A percentile compares a stretch with the other conserved stretches of the same genome.
These are phyloP conservation scores for Reinhardtius hippoglossoides DNA, from an alignment of 2,113 vertebrate genomes.

Conservation along the genomic window DNA sequence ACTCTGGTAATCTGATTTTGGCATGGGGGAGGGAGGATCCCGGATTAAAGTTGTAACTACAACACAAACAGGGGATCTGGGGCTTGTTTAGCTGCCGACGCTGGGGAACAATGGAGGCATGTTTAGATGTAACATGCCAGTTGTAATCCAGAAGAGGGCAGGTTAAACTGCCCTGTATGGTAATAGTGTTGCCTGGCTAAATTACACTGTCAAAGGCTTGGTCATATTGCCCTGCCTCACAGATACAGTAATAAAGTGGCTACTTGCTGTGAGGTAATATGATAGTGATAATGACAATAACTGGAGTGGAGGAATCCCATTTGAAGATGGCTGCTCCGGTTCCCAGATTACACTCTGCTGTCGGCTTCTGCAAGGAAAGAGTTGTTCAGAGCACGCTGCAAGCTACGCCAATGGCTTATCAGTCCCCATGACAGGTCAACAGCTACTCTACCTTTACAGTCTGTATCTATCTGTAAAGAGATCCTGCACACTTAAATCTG, in stretches of 20 bases:
- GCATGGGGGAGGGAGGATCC: constrained; percentile 46
- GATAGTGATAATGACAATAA: constrained; percentile 61
- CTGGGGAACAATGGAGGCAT: constrained; percentile 58
- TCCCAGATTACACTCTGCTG: constrained; percentile 32
- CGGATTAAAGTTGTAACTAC: constrained; percentile 75
- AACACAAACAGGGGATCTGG: constrained; percentile 69
- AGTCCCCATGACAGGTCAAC: constrained; percentile 63
- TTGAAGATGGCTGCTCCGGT: constrained; percentile 42
- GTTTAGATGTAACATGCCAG: constrained; percentile 63
- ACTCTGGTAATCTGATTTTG: constrained; percentile 74
- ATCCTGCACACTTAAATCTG: too few species aligned
- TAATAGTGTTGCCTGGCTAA: constrained; percentile 46
- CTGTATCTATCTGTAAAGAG: neutral
- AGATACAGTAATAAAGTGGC: constrained; percentile 61
- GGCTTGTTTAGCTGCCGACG: constrained; percentile 51
- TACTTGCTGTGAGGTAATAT: constrained; percentile 53
- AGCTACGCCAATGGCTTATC: constrained; percentile 57
- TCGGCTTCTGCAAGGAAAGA: constrained; percentile 31
- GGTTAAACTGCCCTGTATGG: constrained; percentile 34
- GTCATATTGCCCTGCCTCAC: constrained; percentile 26
- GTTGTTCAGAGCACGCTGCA: constrained; percentile 36
- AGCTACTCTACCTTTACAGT: constrained; percentile 40
- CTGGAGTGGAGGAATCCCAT: constrained; percentile 45
- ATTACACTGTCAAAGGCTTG: constrained; percentile 45
- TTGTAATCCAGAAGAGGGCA: constrained; percentile 59